Percentiles rank a stretch among this genome's conserved stretches.
Conservation (phyloP, 2,888 invertebrate species). For the Drosophila algonquin region DNA sequence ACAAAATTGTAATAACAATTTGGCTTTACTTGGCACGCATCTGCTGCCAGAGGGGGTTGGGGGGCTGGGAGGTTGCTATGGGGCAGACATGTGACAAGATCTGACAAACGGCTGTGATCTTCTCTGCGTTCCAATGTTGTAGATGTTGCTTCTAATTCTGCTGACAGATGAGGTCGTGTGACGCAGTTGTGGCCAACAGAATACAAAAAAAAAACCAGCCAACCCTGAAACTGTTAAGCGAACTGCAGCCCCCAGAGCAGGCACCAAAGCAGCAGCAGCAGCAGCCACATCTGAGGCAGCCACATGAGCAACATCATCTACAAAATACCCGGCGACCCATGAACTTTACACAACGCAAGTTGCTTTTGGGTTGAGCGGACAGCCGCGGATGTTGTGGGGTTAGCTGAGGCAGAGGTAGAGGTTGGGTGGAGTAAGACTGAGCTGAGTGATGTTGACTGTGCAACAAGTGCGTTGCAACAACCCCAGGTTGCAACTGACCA, state of each 20-base stretch:
- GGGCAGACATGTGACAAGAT: slow-evolving; percentile 51
- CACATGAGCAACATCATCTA: slow-evolving; percentile 17
- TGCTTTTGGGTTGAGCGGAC: slow-evolving; percentile 17
- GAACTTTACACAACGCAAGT: slow-evolving; percentile 68
- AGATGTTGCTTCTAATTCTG: slow-evolving; percentile 73
- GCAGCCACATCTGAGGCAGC: slow-evolving; percentile 29
- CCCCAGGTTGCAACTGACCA: slow-evolving; percentile 22
- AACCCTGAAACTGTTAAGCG: slow-evolving; percentile 73
- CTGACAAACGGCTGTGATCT: slow-evolving; percentile 42
- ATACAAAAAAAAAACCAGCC: slow-evolving; percentile 58
- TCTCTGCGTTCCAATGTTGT: slow-evolving; percentile 32
- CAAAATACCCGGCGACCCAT: slow-evolving; percentile 64
- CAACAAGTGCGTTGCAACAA: slow-evolving; percentile 64
- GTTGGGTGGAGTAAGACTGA: slow-evolving; percentile 6
- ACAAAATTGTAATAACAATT: slow-evolving; percentile 71
- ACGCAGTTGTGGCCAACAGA: slow-evolving; percentile 54
- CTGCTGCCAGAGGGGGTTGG: slow-evolving; percentile 29
- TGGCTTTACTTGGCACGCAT: slow-evolving; percentile 59
- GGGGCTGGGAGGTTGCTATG: slow-evolving; percentile 11
- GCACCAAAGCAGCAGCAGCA: slow-evolving; percentile 8
- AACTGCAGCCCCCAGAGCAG: slow-evolving; percentile 56
- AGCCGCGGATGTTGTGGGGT: slow-evolving; percentile 14
- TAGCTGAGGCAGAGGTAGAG: slow-evolving; percentile 10
- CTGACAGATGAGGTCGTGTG: slow-evolving; percentile 78
- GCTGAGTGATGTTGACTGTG: slow-evolving; percentile 11